phyloP scores from a whole-genome alignment of 1,140 invertebrate genomes.

The Ceratoteleas bidentatus region DNA sequence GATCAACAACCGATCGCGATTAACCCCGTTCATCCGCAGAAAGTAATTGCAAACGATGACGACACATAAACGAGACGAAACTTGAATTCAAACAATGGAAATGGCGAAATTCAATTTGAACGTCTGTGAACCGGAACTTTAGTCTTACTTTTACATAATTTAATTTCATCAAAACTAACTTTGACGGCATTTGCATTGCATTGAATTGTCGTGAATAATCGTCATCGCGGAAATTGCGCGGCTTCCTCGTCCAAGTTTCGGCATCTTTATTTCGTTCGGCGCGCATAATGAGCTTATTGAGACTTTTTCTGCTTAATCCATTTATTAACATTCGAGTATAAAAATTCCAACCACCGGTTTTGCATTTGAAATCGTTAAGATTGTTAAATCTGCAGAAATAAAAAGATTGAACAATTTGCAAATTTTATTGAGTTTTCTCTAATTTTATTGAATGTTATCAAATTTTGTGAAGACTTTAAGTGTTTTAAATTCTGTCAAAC shows the following conservation, averaged over 20 bases:
- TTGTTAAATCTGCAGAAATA: too few species aligned
- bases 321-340: too few species aligned
- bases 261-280: slow-evolving; percentile 52
- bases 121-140: slow-evolving; percentile 53
- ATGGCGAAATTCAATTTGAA: slow-evolving; percentile 48
- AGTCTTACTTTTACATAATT: slow-evolving; percentile 63
- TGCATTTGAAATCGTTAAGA: too few species aligned
- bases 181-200: slow-evolving; percentile 58
- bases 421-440: too few species aligned
- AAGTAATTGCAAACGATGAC: slow-evolving; percentile 36
- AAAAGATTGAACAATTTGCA: too few species aligned
- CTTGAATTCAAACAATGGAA: slow-evolving; percentile 48
- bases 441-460: too few species aligned
- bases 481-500: too few species aligned
- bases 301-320: slow-evolving; percentile 13
- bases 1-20: slow-evolving; percentile 4
- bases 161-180: slow-evolving; percentile 62
- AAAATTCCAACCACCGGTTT: too few species aligned
- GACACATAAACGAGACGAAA: slow-evolving; percentile 32
- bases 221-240: slow-evolving; percentile 46
- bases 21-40: slow-evolving; percentile 3
- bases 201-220: slow-evolving; percentile 55
- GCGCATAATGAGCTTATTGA: slow-evolving; percentile 53
- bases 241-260: slow-evolving; percentile 37
- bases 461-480: too few species aligned